Base-by-base conservation (phyloP, 2,113 vertebrate species). In the Ophiodon elongatus region DNA sequence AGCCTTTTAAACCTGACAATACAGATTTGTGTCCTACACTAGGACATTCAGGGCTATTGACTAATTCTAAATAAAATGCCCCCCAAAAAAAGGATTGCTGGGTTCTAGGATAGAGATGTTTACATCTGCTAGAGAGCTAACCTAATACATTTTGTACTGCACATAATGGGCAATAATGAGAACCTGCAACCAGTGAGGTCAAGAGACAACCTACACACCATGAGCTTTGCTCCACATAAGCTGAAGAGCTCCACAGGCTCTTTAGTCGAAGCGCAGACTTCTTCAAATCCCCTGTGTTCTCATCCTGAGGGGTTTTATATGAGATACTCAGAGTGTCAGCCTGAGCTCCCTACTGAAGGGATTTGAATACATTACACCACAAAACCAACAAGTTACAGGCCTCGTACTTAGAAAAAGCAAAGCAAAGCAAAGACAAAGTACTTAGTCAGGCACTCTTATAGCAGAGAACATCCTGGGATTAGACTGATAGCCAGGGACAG, bases 351-450 rank as follows among this genome's bases (percentile, higher is more conserved):
- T n/a, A 62, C 39, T 43, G 33, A 69, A 45, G 45, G 43, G 56
- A 79, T 84, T 21, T 69, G 35, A 79, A 79, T 63, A 84, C 45
- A 74, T 79, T 63, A 74, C 21, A 64, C 23, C 5, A 43, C 25
- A 79, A 68, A 68, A 37, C 52, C 52, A 45, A 21, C 14, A 79
- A 47, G n/a, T 68, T 62, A 62, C 10, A 63, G 59, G 43, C 54
- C 54, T 29, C 3, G 68, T 27, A 15, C 23, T 37, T 37, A 41
- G 33, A n/a, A 41, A 67, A 47, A 37, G 41, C 3, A 13, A 31
- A 37, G 41, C 3, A 13, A 31, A 37, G n/a, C 3, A 62, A 72
- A 66, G 29, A 11, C 29, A 77, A 19, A 66, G 23, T 70, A 68
- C 62, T 76, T 27, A 39, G 10, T 74, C 79, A 74, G 60, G 52